Percentiles rank a stretch among this genome's conserved stretches.
These are phyloP conservation scores for Sebastes reedi DNA, from an alignment of 2,797 vertebrate genomes.

Conservation along the genomic window DNA sequence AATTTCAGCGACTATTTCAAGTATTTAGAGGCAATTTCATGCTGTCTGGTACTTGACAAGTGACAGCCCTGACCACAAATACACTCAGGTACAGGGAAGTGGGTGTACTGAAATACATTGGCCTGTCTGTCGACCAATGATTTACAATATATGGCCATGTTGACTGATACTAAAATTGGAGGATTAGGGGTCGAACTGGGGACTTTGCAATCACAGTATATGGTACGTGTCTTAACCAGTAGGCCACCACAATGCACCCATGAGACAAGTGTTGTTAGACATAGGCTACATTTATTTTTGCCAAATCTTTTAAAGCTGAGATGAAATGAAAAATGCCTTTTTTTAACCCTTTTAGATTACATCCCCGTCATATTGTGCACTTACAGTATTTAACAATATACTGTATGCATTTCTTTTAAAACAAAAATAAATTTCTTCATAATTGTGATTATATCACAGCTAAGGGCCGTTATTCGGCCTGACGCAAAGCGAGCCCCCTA, in stretches of 20 bases:
- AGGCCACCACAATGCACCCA: neutral
- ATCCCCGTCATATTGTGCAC: too few species aligned
- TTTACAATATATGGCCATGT: neutral
- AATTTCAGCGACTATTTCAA: constrained; percentile 16
- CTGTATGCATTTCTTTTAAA: too few species aligned
- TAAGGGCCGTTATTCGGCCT: too few species aligned
- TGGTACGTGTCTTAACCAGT: neutral
- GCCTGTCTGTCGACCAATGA: neutral
- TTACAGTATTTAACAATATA: fast-evolving
- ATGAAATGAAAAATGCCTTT: neutral
- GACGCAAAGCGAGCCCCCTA: too few species aligned
- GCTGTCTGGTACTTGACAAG: constrained; percentile 13
- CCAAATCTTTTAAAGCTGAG: neutral
- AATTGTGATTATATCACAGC: neutral
- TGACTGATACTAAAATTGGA: neutral
- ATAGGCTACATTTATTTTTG: neutral
- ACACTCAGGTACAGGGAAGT: neutral
- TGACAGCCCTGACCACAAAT: constrained; percentile 6
- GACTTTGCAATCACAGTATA: neutral
- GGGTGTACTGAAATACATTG: neutral
- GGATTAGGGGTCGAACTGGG: neutral
- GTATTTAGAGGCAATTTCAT: constrained; percentile 30
- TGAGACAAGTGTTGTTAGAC: neutral
- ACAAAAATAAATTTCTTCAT: too few species aligned
- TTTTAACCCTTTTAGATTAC: too few species aligned